Evolutionary conservation across 1,140 invertebrate species (phyloP).

Genomic region (Apis laboriosa): DNA sequence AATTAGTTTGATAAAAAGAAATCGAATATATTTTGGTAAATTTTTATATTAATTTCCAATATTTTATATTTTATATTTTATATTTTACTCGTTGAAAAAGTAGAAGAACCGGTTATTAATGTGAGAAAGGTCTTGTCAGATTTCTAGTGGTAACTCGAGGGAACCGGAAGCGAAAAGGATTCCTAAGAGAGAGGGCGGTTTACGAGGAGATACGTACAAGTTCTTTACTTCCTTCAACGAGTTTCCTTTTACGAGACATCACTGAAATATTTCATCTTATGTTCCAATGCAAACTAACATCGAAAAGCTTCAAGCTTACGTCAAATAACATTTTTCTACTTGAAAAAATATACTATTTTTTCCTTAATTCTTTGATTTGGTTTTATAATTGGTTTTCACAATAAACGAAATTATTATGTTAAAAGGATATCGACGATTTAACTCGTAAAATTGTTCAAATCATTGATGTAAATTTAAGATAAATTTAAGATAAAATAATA

Average conservation of each 20-base stretch:
- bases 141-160: not conserved
- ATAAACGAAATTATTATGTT: too few relatives aligned
- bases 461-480: fast-evolving
- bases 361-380: not conserved
- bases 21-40: too few relatives aligned
- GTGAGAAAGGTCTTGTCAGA: conserved; percentile 4
- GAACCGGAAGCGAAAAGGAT: conserved; percentile 1
- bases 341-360: not conserved
- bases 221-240: not conserved
- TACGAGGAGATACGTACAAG: conserved; percentile 28
- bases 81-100: not conserved
- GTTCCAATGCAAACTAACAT: not conserved
- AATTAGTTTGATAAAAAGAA: too few relatives aligned
- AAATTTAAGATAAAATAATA: too few relatives aligned
- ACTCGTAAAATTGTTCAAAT: not conserved
- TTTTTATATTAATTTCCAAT: too few relatives aligned
- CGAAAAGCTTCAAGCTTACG: not conserved
- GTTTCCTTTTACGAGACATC: conserved; percentile 26
- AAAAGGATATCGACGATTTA: too few relatives aligned
- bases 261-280: not conserved
- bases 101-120: not conserved
- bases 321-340: not conserved
- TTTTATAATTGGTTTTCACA: not conserved
- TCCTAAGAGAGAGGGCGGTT: not conserved
- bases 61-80: not conserved